Percentiles rank a stretch among this genome's conserved stretches.
Evolutionary conservation across 2,888 invertebrate genomes (phyloP).

Genomic region (Drosophila ezoana): DNA sequence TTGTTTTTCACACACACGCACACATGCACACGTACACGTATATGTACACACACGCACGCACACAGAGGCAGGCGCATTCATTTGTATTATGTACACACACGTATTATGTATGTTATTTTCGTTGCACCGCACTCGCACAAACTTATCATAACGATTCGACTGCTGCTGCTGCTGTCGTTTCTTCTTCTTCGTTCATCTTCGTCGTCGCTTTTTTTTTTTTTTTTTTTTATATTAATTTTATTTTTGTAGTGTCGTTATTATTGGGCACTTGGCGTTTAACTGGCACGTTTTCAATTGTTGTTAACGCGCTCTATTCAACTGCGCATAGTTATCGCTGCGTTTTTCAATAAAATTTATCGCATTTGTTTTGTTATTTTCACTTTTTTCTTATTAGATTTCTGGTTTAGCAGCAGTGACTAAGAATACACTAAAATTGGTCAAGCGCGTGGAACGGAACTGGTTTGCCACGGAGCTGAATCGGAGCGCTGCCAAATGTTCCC

Average conservation of each 20-base stretch:
- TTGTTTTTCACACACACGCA: conserved; percentile 55
- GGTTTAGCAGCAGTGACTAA: conserved; percentile 63
- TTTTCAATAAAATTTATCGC: conserved; percentile 70
- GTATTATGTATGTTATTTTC: conserved; percentile 74
- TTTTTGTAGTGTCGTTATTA: conserved; percentile 27
- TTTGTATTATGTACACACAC: conserved; percentile 63
- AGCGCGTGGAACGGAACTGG: conserved; percentile 63
- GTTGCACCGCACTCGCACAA: conserved; percentile 76
- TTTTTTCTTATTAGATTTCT: conserved; percentile 69
- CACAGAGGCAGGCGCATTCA: conserved; percentile 37
- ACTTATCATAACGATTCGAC: conserved; percentile 70
- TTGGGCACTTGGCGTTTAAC: conserved; percentile 30
- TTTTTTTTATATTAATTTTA: conserved; percentile 23
- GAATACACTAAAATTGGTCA: conserved; percentile 65
- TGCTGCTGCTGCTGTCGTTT: conserved; percentile 73
- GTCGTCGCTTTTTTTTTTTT: conserved; percentile 43
- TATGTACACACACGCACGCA: conserved; percentile 37
- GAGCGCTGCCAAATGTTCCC: conserved; percentile 15
- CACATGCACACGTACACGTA: conserved; percentile 31
- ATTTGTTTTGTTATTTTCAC: conserved; percentile 78
- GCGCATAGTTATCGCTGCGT: conserved; percentile 51
- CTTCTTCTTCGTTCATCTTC: conserved; percentile 77
- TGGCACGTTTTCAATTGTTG: conserved; percentile 43
- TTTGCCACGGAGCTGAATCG: conserved; percentile 45
- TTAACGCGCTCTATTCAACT: conserved; percentile 48